Evolutionary conservation across 2,797 vertebrate species (phyloP), one percentile per base, ranked within the genome.

Genomic region (Mus minutoides): DNA sequence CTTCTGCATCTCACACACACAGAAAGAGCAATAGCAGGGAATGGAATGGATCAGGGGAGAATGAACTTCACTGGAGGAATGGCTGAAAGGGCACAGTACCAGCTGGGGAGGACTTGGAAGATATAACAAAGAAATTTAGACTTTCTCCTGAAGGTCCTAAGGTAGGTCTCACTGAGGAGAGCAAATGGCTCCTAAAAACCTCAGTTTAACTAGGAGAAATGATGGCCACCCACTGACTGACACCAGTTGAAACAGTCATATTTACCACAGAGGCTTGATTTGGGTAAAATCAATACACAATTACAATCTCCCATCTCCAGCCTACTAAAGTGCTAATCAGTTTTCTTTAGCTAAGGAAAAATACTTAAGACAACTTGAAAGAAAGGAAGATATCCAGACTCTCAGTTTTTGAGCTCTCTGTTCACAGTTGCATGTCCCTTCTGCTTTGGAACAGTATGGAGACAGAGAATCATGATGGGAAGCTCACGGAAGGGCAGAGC

Each of bases 41-140:
- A 37, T 16, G 52, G 13, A 34, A 17, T 17, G 46, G n/a, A 60
- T 31, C 46, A 22, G 13, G 43, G 54, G 0, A 29, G 8, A 21
- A 7, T 24, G 19, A 37, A 1, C 0, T 26, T 67, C 3, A 29
- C 29, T 19, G 40, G 29, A n/a, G 34, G 37, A 31, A 40, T 6
- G 67, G 22, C 16, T 16, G 62, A 9, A 4, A 34, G 56, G 43
- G 8, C 4, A 0, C 2, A 6, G 12, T 1, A 16, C 14, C 34
- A 46, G 37, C 2, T 5, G 29, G 56, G 71, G 4, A 46, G 52
- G 31, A 17, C 73, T 54, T 49, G 19, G 77, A 76, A 31, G 78
- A 64, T 43, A 71, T 56, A 67, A 71, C 62, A 60, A 43, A 60
- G 88, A 92, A 8, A 62, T 19, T 0, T 43, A 46, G 69, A 22